Evolutionary conservation across 2,888 invertebrate species (phyloP).

Genomic region (Tiliacea citrago): DNA sequence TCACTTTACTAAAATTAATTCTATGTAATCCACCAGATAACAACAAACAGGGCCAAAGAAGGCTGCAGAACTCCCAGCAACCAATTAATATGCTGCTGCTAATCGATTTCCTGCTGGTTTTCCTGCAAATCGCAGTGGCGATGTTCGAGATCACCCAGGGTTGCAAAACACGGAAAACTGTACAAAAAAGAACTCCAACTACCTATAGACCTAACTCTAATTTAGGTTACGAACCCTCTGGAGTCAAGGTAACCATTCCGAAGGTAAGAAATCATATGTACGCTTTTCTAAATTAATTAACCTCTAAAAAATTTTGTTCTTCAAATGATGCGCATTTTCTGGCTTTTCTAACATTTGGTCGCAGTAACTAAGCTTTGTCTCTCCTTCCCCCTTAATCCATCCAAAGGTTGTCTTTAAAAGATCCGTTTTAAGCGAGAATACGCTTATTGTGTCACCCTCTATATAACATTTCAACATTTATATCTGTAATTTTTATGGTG

Average conservation of each 20-base stretch:
- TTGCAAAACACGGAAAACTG: slow-evolving; percentile 31
- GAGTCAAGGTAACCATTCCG: neutral
- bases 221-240: slow-evolving; percentile 18
- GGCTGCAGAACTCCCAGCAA: neutral
- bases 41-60: neutral
- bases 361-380: no score
- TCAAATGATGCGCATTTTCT: no score
- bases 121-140: slow-evolving; percentile 77
- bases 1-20: neutral
- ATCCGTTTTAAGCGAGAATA: no score
- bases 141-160: slow-evolving; percentile 70
- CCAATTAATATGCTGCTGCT: slow-evolving; percentile 64
- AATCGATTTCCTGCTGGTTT: slow-evolving; percentile 78
- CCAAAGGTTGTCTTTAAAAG: no score
- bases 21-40: neutral
- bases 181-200: neutral
- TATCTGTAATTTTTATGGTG: no score
- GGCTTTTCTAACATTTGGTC: no score
- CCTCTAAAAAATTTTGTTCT: no score
- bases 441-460: no score
- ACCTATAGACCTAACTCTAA: neutral
- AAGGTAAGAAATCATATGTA: slow-evolving; percentile 25
- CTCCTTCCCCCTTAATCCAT: no score
- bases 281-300: no score
- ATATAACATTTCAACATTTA: no score